These are phyloP conservation scores for Aphelenchoides fujianensis DNA, from an alignment of 1,140 invertebrate genomes.

Conservation along the genomic window DNA sequence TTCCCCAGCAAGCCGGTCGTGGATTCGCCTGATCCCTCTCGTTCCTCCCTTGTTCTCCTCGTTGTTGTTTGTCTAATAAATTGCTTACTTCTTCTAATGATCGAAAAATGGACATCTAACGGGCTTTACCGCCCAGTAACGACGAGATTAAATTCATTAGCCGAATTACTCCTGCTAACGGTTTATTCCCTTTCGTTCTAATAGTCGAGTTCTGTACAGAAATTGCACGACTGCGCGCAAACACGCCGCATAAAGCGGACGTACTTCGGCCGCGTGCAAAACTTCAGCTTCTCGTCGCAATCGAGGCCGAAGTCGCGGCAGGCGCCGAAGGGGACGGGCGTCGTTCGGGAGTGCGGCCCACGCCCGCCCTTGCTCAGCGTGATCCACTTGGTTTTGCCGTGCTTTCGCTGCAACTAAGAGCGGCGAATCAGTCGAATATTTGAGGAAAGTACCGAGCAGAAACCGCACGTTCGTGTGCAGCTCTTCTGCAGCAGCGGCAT, in stretches of 20 bases:
- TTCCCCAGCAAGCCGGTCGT: neutral
- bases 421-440: no score
- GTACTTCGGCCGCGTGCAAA: neutral
- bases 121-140: no score
- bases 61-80: conserved; percentile 3
- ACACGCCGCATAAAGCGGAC: conserved; percentile 1
- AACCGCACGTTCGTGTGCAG: conserved; percentile 10
- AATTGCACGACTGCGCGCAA: conserved; percentile 3
- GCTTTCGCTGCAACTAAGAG: conserved; percentile 11
- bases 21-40: neutral
- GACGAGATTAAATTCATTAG: no score
- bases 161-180: no score
- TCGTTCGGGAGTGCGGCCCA: neutral
- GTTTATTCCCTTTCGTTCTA: neutral
- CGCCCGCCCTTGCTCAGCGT: neutral
- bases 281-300: conserved; percentile 19
- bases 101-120: no score
- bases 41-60: no score
- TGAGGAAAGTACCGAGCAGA: no score
- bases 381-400: neutral
- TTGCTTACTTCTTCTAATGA: no score
- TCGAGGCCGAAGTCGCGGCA: conserved; percentile 3
- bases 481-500: neutral
- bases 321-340: neutral
- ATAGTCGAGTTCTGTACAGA: conserved; percentile 7